Percentiles rank a stretch among this genome's conserved stretches.
These are phyloP conservation scores for Cheirogaleus medius DNA, from an alignment of 2,113 vertebrate species.

Conservation along the genomic window DNA sequence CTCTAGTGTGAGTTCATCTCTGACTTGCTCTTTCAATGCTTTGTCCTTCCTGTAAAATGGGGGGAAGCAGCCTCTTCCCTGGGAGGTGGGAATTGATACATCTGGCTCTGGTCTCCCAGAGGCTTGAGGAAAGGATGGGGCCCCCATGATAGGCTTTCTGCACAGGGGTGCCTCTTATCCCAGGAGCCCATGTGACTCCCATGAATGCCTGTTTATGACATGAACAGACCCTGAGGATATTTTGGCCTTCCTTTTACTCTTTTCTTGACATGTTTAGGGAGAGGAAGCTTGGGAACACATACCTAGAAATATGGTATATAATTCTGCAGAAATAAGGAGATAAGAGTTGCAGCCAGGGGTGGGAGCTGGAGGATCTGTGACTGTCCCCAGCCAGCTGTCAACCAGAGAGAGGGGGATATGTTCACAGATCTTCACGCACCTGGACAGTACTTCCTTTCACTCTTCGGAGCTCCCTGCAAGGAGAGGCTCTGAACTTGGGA, in stretches of 20 bases:
- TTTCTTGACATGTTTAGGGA: background rate
- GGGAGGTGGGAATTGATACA: background rate
- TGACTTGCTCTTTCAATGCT: background rate
- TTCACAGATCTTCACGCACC: background rate
- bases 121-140: background rate
- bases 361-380: background rate
- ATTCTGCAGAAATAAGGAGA: background rate
- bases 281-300: background rate
- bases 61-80: background rate
- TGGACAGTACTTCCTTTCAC: background rate
- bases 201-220: background rate
- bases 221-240: background rate
- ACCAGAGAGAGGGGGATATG: background rate
- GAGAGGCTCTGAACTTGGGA: background rate
- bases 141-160: background rate
- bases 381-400: background rate
- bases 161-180: background rate
- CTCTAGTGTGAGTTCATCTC: background rate
- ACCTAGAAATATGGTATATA: background rate
- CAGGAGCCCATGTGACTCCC: background rate
- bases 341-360: background rate
- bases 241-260: background rate
- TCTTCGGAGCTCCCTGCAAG: background rate
- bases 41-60: background rate
- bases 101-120: background rate